Base-by-base conservation (phyloP, 2,797 vertebrate species). In the Limosa lapponica region DNA sequence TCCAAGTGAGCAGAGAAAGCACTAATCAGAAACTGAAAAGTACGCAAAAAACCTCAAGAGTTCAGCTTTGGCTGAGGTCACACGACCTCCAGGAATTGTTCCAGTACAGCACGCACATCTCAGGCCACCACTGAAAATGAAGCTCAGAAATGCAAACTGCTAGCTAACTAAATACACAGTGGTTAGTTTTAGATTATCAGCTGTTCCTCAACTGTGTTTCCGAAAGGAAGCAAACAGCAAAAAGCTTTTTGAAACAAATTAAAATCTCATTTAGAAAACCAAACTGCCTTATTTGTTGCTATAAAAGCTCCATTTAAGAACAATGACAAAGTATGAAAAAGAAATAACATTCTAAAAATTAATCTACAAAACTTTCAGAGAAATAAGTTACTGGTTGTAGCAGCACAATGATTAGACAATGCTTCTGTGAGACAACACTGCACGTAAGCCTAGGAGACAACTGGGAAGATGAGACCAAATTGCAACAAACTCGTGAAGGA, bases 401-500 rank as follows among this genome's bases (percentile, higher is more conserved):
- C 44, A 88, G 55, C 19, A 67, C 48, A 79, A 66, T 34, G 48
- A 86, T 46, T 11, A 69, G 67, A 67, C 44, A 82, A 90, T 52
- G 32, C 28, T 51, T 84, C 54, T n/a, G 49, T 61, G 37, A 67
- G 46, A 87, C n/a, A 85, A 69, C 19, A 62, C 25, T 3, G 41
- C 23, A 66, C 46, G 37, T n/a, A n/a, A 92, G 49, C 58, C 73
- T 89, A 64, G 46, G 46, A 92, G 70, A 94, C 46, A 75, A 69
- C 57, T 9, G 4, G 44, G n/a, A 89, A 61, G 41, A 72, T 22
- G 69, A 87, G 78, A 84, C 90, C 81, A 89, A 94, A 92, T 69
- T 86, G 73, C 83, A 92, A 82, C 22, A 17, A 87, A 66, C 84
- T 85, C 70, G 34, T 87, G 82, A 92, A 87, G 74, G 18, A 79